A percentile compares a stretch with the other conserved stretches of the same genome.
Evolutionary conservation across 2,113 vertebrate genomes (phyloP).

Genomic region (Dicrurus megarhynchus): DNA sequence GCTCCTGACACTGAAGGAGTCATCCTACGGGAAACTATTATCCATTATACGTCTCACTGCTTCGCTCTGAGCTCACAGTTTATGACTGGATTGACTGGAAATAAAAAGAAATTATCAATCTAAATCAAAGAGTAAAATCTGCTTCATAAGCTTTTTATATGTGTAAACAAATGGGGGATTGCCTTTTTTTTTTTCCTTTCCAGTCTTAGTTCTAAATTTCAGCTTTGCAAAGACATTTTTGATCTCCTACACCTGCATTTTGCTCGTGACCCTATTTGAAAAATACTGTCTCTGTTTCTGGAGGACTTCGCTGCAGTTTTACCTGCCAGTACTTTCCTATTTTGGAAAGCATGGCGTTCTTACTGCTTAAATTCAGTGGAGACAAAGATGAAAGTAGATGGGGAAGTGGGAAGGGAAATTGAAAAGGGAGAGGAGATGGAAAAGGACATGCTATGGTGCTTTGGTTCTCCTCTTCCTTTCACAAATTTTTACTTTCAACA

Average conservation of each 20-base stretch:
- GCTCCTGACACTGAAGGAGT: not conserved
- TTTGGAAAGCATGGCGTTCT: not conserved
- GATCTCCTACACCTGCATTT: not conserved
- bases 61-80: not conserved
- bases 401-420: not conserved
- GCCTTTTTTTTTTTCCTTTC: not conserved
- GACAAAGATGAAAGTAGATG: not conserved
- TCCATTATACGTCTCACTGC: not conserved
- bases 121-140: not conserved
- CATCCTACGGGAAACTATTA: not conserved
- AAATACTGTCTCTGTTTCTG: not conserved
- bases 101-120: not conserved
- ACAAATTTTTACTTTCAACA: not conserved
- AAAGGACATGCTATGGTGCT: not conserved
- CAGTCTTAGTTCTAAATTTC: not conserved
- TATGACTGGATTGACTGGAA: not conserved
- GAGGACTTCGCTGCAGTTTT: not conserved
- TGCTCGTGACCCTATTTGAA: not conserved
- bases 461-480: not conserved
- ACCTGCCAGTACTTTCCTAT: not conserved
- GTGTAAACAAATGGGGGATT: rapidly evolving
- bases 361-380: not conserved
- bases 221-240: not conserved
- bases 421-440: not conserved
- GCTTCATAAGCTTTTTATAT: not conserved